These are phyloP conservation scores for Zygaena filipendulae DNA, from an alignment of 2,888 invertebrate species.

Conservation along the genomic window DNA sequence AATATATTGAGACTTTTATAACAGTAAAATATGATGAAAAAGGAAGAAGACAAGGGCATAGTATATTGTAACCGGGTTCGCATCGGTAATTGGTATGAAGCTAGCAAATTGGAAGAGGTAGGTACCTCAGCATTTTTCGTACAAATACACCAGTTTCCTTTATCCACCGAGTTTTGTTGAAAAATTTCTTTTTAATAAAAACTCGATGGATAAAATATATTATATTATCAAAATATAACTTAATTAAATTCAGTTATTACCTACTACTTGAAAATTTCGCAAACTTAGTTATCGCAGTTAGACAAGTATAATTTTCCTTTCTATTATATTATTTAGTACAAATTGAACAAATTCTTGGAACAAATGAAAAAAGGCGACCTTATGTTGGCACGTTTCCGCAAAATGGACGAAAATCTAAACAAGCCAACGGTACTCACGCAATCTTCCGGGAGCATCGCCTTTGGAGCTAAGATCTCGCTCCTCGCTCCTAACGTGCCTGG, in stretches of 20 bases:
- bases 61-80: slow-evolving; percentile 48
- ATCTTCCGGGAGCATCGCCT: slow-evolving; percentile 36
- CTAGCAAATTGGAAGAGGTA: slow-evolving; percentile 51
- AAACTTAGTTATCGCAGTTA: too few species aligned
- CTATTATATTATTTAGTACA: slow-evolving; percentile 27
- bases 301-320: too few species aligned
- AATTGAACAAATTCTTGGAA: slow-evolving; percentile 40
- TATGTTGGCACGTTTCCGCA: slow-evolving; percentile 49
- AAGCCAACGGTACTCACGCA: slow-evolving; percentile 40
- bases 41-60: slow-evolving; percentile 43
- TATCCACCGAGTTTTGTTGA: too few species aligned
- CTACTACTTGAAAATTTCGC: too few species aligned
- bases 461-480: slow-evolving; percentile 44
- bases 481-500: slow-evolving; percentile 48
- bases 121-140: too few species aligned
- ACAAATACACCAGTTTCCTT: too few species aligned
- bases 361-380: slow-evolving; percentile 57
- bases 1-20: too few species aligned
- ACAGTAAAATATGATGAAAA: slow-evolving; percentile 24
- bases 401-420: slow-evolving; percentile 48
- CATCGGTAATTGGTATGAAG: slow-evolving; percentile 58
- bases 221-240: too few species aligned
- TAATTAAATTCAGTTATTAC: too few species aligned
- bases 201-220: too few species aligned
- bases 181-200: too few species aligned